A percentile compares a stretch with the other conserved stretches of the same genome.
Evolutionary conservation across 2,888 invertebrate genomes (phyloP).

Genomic region (Drosophila gaucha): DNA sequence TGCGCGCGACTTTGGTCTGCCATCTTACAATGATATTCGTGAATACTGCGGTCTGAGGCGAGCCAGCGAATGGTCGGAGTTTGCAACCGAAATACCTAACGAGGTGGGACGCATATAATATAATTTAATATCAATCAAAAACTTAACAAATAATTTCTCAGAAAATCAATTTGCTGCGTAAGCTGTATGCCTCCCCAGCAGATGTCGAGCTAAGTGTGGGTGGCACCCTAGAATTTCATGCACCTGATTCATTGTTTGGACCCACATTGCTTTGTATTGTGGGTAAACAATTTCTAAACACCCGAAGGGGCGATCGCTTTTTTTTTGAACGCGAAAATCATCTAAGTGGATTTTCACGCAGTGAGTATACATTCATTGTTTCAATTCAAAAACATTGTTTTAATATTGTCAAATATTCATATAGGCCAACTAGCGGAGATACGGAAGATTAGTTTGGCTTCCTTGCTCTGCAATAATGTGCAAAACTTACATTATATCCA

Average conservation of each 20-base stretch:
- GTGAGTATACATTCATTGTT: conserved; percentile 71
- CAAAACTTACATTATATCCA: conserved; percentile 87
- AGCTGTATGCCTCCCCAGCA: conserved; percentile 87
- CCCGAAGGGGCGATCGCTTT: conserved; percentile 89
- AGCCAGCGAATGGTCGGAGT: conserved; percentile 75
- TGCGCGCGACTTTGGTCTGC: conserved; percentile 73
- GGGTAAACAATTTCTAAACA: conserved; percentile 89
- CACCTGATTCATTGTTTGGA: conserved; percentile 88
- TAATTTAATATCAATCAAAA: background rate
- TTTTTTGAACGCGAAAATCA: conserved; percentile 88
- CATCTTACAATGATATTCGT: conserved; percentile 78
- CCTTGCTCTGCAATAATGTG: conserved; percentile 91
- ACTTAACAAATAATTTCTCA: conserved; percentile 70
- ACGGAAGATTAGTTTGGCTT: conserved; percentile 90
- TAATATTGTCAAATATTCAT: background rate
- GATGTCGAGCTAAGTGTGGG: conserved; percentile 91
- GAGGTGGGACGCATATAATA: conserved; percentile 54
- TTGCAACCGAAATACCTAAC: conserved; percentile 89
- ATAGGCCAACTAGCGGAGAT: conserved; percentile 90
- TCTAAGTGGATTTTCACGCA: conserved; percentile 85
- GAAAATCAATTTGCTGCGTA: conserved; percentile 86
- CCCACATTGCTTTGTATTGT: conserved; percentile 90
- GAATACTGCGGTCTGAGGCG: conserved; percentile 72
- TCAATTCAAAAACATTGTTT: background rate
- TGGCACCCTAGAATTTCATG: conserved; percentile 88